Percentiles rank a stretch among this genome's conserved stretches.
phyloP scores from a whole-genome alignment of 2,797 vertebrate species.

The Pitangus sulphuratus region DNA sequence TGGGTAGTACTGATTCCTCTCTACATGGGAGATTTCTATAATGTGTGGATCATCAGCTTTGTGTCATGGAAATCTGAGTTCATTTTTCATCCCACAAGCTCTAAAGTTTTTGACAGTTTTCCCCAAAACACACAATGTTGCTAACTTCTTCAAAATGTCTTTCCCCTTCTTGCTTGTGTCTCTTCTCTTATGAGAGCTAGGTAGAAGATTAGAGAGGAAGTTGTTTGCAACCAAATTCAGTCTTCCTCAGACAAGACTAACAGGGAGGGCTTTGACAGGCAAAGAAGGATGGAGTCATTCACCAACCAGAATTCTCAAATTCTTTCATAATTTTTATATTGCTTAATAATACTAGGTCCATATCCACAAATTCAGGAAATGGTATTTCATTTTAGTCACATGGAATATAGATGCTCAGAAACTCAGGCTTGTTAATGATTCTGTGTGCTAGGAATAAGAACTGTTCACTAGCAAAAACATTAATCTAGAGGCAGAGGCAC shows the following conservation, averaged over 20 bases:
- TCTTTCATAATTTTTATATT: not conserved
- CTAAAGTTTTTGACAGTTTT: not conserved
- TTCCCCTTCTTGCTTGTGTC: not conserved
- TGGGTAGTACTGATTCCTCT: not conserved
- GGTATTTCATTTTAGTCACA: not conserved
- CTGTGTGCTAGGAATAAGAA: not conserved
- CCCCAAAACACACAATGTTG: not conserved
- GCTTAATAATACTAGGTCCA: not conserved
- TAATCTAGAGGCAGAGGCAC: not conserved
- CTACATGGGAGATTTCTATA: not conserved
- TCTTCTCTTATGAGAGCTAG: not conserved
- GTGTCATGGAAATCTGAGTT: not conserved
- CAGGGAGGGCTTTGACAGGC: not conserved
- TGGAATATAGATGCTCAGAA: not conserved
- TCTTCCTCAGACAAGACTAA: not conserved
- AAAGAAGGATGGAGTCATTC: not conserved
- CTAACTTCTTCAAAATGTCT: not conserved
- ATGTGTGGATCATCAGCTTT: not conserved
- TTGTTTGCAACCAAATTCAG: not conserved
- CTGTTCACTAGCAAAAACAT: not conserved
- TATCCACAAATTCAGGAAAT: not conserved
- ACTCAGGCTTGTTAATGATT: not conserved
- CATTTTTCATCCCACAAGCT: not conserved
- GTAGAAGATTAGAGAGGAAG: not conserved
- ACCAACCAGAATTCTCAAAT: not conserved